Evolutionary conservation across 53 echinoderm and acorn worm genomes (phyloP).

Genomic region (Astropecten irregularis): DNA sequence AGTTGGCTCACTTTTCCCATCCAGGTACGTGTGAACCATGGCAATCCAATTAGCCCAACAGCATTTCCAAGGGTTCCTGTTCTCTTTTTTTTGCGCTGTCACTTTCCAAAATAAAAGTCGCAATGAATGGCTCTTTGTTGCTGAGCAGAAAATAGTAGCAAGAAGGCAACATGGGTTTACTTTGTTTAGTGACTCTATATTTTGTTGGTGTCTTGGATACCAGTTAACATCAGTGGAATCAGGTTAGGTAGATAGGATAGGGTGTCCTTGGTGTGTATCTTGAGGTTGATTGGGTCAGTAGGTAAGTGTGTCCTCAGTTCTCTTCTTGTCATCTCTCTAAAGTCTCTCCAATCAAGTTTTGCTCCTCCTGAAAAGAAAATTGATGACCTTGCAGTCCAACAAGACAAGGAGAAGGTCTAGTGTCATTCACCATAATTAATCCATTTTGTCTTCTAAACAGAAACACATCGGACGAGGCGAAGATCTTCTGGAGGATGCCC

Average conservation of each 20-base stretch:
- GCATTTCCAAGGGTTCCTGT: neutral
- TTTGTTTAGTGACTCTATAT: neutral
- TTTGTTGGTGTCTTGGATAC: neutral
- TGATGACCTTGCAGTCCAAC: too few species aligned
- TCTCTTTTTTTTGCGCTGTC: neutral
- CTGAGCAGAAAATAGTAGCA: neutral
- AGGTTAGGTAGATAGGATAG: neutral
- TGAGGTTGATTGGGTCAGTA: slow-evolving; percentile 9
- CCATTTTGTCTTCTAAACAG: too few species aligned
- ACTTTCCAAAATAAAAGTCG: neutral
- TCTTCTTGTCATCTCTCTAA: too few species aligned
- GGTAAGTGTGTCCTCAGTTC: too few species aligned
- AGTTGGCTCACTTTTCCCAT: neutral
- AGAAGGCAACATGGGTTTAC: neutral
- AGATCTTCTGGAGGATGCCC: slow-evolving; percentile 80
- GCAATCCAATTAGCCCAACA: neutral
- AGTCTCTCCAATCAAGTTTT: too few species aligned
- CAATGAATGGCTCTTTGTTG: neutral
- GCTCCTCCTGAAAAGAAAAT: too few species aligned
- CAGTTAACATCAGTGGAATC: neutral
- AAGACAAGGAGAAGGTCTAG: too few species aligned
- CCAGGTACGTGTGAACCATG: neutral
- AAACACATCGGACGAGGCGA: slow-evolving; percentile 83
- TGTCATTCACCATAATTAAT: too few species aligned
- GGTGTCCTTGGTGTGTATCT: neutral